These are phyloP conservation scores for Gnathonemus longibarbis DNA, from an alignment of 2,113 vertebrate genomes.

Conservation along the genomic window DNA sequence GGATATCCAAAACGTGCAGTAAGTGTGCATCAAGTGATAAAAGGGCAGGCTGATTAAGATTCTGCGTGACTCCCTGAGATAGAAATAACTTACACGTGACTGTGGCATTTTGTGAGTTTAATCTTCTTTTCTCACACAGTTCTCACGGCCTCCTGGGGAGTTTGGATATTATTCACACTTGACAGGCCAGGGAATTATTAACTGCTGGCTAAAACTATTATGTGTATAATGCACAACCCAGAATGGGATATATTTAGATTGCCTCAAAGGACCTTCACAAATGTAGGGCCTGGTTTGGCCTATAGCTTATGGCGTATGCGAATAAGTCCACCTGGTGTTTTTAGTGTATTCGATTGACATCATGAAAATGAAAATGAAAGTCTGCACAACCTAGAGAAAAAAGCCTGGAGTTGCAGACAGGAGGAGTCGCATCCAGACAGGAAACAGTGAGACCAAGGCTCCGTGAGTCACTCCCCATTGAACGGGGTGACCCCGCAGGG, in stretches of 20 bases:
- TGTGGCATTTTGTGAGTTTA: slow-evolving; percentile 21
- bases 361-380: neutral
- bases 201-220: slow-evolving; percentile 21
- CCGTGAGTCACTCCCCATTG: neutral
- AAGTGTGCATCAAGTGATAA: slow-evolving; percentile 1
- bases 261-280: slow-evolving; percentile 16
- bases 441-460: neutral
- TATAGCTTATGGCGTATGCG: neutral
- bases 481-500: neutral
- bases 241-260: neutral
- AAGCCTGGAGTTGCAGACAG: neutral
- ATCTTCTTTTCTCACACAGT: slow-evolving; percentile 33
- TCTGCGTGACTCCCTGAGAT: slow-evolving; percentile 23
- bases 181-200: slow-evolving; percentile 17
- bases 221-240: neutral
- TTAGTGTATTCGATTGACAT: neutral
- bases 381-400: neutral
- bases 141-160: slow-evolving; percentile 21
- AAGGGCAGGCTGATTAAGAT: slow-evolving; percentile 31
- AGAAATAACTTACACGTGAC: slow-evolving; percentile 29
- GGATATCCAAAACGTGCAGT: neutral
- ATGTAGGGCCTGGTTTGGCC: neutral
- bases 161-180: slow-evolving; percentile 19
- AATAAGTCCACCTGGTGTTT: neutral
- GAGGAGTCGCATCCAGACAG: neutral